A percentile compares a stretch with the other conserved stretches of the same genome.
These are phyloP conservation scores for Ditula angustiorana DNA, from an alignment of 2,888 invertebrate genomes.

Conservation along the genomic window DNA sequence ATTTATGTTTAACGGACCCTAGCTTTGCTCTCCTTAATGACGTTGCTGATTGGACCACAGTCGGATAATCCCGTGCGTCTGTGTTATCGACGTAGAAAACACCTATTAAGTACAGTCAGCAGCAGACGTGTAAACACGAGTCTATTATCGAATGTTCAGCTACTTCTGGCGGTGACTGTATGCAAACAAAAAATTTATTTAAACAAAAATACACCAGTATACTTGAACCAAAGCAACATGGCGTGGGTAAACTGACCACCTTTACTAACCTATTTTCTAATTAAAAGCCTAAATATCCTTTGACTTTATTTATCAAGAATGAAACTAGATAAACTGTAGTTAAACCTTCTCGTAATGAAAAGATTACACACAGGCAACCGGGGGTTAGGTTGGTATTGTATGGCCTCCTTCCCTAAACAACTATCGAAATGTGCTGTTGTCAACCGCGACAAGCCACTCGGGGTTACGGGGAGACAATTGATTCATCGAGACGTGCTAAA, in stretches of 20 bases:
- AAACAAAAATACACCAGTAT: too few species aligned
- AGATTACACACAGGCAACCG: too few species aligned
- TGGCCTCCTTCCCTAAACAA: conserved; percentile 13
- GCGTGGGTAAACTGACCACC: neutral
- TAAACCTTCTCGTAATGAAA: too few species aligned
- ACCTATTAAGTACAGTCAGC: neutral
- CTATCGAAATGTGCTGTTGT: conserved; percentile 48
- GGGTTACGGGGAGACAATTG: conserved; percentile 76
- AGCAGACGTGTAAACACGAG: too few species aligned
- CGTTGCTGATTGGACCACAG: conserved; percentile 1
- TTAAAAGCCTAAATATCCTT: neutral
- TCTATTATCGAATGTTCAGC: too few species aligned
- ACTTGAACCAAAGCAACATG: too few species aligned
- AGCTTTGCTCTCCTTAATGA: neutral
- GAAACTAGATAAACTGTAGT: too few species aligned
- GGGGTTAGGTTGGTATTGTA: neutral
- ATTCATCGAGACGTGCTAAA: conserved; percentile 77
- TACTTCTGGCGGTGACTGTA: too few species aligned
- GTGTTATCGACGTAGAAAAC: neutral
- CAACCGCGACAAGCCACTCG: conserved; percentile 50
- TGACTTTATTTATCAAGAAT: neutral
- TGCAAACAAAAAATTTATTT: too few species aligned
- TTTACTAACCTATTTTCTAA: neutral
- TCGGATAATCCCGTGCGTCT: neutral
- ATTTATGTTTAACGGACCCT: neutral